phyloP scores from a whole-genome alignment of 2,888 invertebrate genomes.

The Dasysyrphus albostriatus region DNA sequence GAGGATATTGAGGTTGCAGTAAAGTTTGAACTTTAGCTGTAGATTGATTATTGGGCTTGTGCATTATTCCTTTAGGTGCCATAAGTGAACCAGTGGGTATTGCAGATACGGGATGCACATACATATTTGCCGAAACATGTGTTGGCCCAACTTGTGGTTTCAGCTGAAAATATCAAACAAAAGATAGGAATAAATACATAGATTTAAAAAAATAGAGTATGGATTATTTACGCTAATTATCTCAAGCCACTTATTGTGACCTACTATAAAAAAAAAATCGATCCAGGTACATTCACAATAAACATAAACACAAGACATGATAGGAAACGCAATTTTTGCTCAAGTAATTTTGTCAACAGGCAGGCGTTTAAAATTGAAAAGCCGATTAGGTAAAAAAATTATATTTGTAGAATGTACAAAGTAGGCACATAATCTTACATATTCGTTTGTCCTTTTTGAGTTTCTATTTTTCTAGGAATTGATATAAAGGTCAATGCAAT shows the following conservation, averaged over 20 bases:
- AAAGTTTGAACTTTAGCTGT: conserved; percentile 61
- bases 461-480: conserved; percentile 28
- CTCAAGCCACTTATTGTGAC: conserved; percentile 11
- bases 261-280: not conserved
- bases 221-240: conserved; percentile 28
- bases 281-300: conserved; percentile 15
- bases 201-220: not conserved
- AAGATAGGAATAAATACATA: not conserved
- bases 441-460: conserved; percentile 6
- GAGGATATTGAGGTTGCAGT: conserved; percentile 82
- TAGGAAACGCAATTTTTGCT: not conserved
- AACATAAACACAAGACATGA: conserved; percentile 11
- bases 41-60: conserved; percentile 59
- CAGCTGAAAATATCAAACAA: conserved; percentile 35
- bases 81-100: conserved; percentile 22
- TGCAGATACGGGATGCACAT: conserved; percentile 31
- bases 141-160: conserved; percentile 45
- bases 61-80: conserved; percentile 53
- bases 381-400: conserved; percentile 34
- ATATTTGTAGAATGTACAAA: no score
- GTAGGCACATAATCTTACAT: not conserved
- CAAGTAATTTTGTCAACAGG: not conserved
- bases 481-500: not conserved
- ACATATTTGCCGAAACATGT: conserved; percentile 43
- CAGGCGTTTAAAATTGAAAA: conserved; percentile 40